These are phyloP conservation scores for Lampris incognitus DNA, from an alignment of 2,113 vertebrate species.

Conservation along the genomic window DNA sequence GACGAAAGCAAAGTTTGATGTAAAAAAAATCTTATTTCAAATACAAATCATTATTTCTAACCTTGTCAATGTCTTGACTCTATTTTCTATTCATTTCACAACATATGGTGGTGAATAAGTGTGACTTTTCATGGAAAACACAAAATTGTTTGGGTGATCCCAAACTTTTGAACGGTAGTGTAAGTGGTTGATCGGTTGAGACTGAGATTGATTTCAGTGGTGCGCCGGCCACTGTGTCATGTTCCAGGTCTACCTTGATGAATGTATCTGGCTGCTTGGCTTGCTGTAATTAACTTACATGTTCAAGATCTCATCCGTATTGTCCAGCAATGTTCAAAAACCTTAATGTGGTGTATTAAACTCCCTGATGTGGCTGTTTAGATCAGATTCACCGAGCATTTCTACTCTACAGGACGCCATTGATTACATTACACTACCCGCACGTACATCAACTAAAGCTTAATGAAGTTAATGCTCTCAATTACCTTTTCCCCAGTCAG, in stretches of 20 bases:
- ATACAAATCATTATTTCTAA: too few relatives aligned
- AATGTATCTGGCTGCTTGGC: slow-evolving; percentile 44
- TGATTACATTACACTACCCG: slow-evolving; percentile 56
- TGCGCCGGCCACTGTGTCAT: slow-evolving; percentile 42
- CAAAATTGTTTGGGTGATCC: too few relatives aligned
- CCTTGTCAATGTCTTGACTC: too few relatives aligned
- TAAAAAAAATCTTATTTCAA: too few relatives aligned
- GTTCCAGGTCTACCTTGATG: slow-evolving; percentile 50
- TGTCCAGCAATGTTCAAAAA: slow-evolving; percentile 49
- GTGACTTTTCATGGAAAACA: too few relatives aligned
- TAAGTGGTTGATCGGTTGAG: not conserved
- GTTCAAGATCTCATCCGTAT: slow-evolving; percentile 57
- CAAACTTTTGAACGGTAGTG: too few relatives aligned
- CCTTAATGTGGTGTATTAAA: slow-evolving; percentile 36
- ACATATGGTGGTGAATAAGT: too few relatives aligned
- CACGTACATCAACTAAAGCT: slow-evolving; percentile 36
- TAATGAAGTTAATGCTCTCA: slow-evolving; percentile 56
- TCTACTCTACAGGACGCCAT: slow-evolving; percentile 52
- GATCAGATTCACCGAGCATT: slow-evolving; percentile 45
- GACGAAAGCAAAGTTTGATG: too few relatives aligned
- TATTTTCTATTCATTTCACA: too few relatives aligned
- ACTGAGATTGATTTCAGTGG: slow-evolving; percentile 35
- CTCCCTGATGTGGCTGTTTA: slow-evolving; percentile 45
- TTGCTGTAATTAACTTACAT: slow-evolving; percentile 50
- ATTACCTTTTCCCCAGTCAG: slow-evolving; percentile 53